These are phyloP conservation scores for Patagioenas fasciata DNA, from an alignment of 2,113 vertebrate species.

Conservation along the genomic window DNA sequence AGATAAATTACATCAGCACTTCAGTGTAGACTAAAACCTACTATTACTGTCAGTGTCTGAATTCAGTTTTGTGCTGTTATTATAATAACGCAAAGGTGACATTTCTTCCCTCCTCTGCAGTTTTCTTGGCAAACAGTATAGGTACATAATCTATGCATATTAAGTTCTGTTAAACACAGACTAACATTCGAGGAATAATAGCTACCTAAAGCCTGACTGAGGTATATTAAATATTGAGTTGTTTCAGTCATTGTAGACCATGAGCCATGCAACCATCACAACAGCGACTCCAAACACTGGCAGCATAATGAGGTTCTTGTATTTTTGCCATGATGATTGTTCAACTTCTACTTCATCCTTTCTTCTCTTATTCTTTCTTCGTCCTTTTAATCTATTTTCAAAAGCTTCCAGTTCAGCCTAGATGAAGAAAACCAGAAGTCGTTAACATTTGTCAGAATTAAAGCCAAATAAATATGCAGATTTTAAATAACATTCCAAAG, in stretches of 20 bases:
- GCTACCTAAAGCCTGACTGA: conserved; percentile 41
- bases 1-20: neutral
- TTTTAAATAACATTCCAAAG: neutral
- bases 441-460: neutral
- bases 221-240: conserved; percentile 33
- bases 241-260: conserved; percentile 69
- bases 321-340: conserved; percentile 81
- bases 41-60: neutral
- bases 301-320: conserved; percentile 77
- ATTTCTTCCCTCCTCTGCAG: neutral
- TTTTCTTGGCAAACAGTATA: conserved; percentile 14
- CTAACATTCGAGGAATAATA: conserved; percentile 38
- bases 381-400: conserved; percentile 91
- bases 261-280: conserved; percentile 80
- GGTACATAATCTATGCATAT: neutral
- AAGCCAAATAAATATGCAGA: neutral
- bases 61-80: conserved; percentile 7
- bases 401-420: conserved; percentile 96
- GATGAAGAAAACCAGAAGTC: conserved; percentile 23
- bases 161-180: neutral
- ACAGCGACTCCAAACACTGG: conserved; percentile 73
- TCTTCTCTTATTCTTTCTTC: conserved; percentile 84
- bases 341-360: conserved; percentile 80
- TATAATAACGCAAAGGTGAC: neutral
- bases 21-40: conserved; percentile 6